These are phyloP conservation scores for Steinernema feltiae DNA, from an alignment of 1,140 invertebrate genomes.

Conservation along the genomic window DNA sequence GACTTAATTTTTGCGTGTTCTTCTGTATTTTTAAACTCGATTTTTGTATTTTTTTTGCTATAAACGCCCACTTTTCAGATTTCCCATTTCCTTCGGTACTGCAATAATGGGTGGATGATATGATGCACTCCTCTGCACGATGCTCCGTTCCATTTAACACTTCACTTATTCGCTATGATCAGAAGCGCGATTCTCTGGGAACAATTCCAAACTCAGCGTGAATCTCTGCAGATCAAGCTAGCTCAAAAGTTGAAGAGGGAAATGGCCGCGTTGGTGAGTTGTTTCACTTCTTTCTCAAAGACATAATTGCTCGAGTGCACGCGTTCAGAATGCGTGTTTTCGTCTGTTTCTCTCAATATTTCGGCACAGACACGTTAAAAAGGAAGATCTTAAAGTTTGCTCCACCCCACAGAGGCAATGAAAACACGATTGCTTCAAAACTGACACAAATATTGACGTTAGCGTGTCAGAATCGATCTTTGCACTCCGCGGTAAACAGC, in stretches of 20 bases:
- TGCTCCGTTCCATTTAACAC: neutral
- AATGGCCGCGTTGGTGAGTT: slow-evolving; percentile 21
- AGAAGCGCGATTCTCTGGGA: slow-evolving; percentile 27
- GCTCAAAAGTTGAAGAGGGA: slow-evolving; percentile 22
- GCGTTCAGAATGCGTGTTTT: too few relatives aligned
- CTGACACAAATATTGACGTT: too few relatives aligned
- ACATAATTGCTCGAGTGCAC: too few relatives aligned
- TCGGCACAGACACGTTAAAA: too few relatives aligned
- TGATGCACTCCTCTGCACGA: neutral
- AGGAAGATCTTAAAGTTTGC: too few relatives aligned
- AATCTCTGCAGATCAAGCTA: slow-evolving; percentile 22
- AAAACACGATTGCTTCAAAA: too few relatives aligned
- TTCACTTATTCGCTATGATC: slow-evolving; percentile 15
- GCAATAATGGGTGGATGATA: neutral
- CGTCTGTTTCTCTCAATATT: too few relatives aligned
- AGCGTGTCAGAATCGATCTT: too few relatives aligned
- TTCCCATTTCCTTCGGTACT: neutral
- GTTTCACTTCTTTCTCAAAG: too few relatives aligned
- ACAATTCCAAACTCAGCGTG: slow-evolving; percentile 25
- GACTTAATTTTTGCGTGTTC: neutral
- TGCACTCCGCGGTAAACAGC: too few relatives aligned
- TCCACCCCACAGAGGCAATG: too few relatives aligned
- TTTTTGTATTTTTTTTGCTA: too few relatives aligned
- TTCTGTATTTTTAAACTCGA: neutral
- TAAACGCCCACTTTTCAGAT: neutral